Evolutionary conservation across 2,797 vertebrate genomes (phyloP), one percentile per base, ranked within the genome.

Genomic region (Hippocampus kuda): DNA sequence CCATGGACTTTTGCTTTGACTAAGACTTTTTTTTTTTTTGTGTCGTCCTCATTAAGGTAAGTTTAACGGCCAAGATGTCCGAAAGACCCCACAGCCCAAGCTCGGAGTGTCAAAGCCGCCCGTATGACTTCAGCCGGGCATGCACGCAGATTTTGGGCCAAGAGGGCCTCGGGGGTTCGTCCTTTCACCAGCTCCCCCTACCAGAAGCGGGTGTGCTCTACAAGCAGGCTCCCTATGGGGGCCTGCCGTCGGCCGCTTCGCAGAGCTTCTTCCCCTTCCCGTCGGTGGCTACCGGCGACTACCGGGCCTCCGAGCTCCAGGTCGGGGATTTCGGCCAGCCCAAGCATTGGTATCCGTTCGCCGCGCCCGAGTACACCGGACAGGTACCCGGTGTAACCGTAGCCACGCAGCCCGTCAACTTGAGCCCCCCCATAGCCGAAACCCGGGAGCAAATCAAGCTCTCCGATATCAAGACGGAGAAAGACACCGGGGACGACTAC

Each of bases 341-440:
- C 51, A 89, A 90, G 62, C 85, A 86, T 30, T 92, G 93, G 93
- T 92, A 91, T 67, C 83, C 90, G 1, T 89, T 93, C 70, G 74
- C 88, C 16, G 86, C 86, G n/a, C 84, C 90, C 1, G 92, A 92
- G 72, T 89, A 90, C 85, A 87, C 87, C 41, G 88, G 83, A 22
- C 88, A 90, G 81, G 81, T 91, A 72, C 85, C 88, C 27, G 86
- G 88, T 2, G 78, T 68, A 18, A 77, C 81, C 0, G 67, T 87
- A 20, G 85, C 83, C 5, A 70, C 82, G 27, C 91, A 92, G 75
- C 89, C 88, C 0, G 46, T 70, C 1, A 89, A 89, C 79, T 69
- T 79, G 30, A 91, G 89, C 30, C 83, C 89, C 8, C 87, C 81
- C 0, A 86, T 86, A 6, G 89, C 84, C 3, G 89, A 90, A 61